Evolutionary conservation across 2,113 vertebrate genomes (phyloP), one percentile per base, ranked within the genome.

Genomic region (Cyprinodon variegatus): DNA sequence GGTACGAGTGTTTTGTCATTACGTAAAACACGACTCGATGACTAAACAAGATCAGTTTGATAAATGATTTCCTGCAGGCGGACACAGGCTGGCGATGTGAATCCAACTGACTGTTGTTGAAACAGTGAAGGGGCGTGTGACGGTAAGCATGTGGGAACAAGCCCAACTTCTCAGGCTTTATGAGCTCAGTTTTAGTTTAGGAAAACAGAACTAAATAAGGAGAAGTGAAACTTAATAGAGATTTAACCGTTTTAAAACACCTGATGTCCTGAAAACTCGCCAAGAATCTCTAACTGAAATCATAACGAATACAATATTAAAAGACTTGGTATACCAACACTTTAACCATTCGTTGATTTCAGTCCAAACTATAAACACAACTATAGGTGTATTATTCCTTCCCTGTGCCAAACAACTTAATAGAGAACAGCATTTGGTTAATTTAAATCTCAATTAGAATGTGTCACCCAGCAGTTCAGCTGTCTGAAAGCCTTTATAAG

Each of bases 41-140:
- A 81, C 72, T 69, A 78, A 85, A 81, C 68, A 78, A 78, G 66
- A 83, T 68, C n/a, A 20, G 43, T 36, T 48, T 50, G 60, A 48
- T 48, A 50, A 48, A 72, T 50, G 36, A n/a, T 13, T 50, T 72
- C 36, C 37, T 66, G 60, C 50, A 61, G 70, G 29, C 60, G 50
- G 74, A 74, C 70, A 73, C 36, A 71, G 85, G 76, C 64, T 67
- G 43, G 74, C 61, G 37, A 45, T 36, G 1, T 13, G 69, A 50
- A 61, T 48, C 9, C 46, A 13, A 62, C 37, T 39, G 11, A 61
- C 12, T 48, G 22, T 45, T 13, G 37, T 14, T 62, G 36, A 39
- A 64, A 40, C 60, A 41, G 15, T 29, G 4, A 66, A 11, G 9
- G 15, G 7, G 0, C 1, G 41, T 14, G 22, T 22, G 65, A 68